phyloP scores from a whole-genome alignment of 2,797 vertebrate genomes.

The Chanos chanos region DNA sequence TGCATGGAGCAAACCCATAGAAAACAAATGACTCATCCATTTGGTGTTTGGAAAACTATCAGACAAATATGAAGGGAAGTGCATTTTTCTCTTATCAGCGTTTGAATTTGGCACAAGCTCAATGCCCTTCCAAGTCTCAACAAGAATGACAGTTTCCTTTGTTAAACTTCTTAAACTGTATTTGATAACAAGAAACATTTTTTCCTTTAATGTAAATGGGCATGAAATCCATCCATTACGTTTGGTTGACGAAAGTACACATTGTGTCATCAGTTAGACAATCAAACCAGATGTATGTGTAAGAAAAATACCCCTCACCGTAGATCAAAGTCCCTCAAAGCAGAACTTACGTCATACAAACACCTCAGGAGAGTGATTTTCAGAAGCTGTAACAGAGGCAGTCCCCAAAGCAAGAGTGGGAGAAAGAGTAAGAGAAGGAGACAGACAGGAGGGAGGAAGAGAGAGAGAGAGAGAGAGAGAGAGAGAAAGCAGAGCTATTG shows the following conservation, averaged over 20 bases:
- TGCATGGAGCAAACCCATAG: neutral
- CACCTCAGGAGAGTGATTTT: conserved; percentile 4
- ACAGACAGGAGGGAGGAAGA: neutral
- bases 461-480: conserved; percentile 2
- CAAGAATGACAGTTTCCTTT: no score
- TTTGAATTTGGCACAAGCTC: neutral
- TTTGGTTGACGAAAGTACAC: no score
- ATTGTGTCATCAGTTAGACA: no score
- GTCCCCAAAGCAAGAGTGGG: conserved; percentile 4
- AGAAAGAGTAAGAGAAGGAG: neutral
- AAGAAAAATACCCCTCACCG: conserved; percentile 27
- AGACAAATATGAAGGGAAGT: neutral
- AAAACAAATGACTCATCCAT: conserved; percentile 13
- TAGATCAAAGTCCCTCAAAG: conserved; percentile 14
- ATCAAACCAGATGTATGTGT: no score
- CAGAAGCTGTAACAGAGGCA: conserved; percentile 12
- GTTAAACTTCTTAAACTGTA: no score
- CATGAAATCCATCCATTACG: no score
- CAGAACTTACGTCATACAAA: conserved; percentile 33
- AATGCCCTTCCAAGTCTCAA: neutral
- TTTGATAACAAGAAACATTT: no score
- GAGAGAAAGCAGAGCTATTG: conserved; percentile 11
- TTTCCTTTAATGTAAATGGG: no score
- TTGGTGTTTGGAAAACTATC: neutral
- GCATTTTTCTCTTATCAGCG: neutral